Evolutionary conservation across 2,113 vertebrate genomes (phyloP), one percentile per base, ranked within the genome.

Genomic region (Parus major): DNA sequence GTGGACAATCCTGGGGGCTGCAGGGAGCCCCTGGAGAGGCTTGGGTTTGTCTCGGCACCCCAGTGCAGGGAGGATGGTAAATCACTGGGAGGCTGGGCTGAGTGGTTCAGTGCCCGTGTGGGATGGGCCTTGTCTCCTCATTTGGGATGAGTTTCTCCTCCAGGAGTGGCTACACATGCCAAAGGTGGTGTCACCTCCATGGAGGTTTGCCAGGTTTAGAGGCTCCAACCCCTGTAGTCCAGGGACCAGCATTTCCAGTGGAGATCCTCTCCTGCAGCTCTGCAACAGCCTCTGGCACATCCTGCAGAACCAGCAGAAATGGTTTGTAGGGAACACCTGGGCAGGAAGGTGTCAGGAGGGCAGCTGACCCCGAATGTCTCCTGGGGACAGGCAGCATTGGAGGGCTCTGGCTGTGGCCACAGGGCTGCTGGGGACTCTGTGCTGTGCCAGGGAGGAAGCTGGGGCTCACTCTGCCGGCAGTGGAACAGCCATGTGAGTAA

Each of bases 381-480:
- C 1, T 10, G 53, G 44, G 44, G 35, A 33, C 49, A 55, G 29
- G 12, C 0, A 0, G 53, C 49, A 59, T 63, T 41, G 22, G 17
- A 0, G 0, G 39, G 21, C 63, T 36, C 22, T 36, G 4, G 2
- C 3, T 3, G 18, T 56, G 57, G 31, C 49, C 6, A 0, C 21
- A 7, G 82, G 47, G 33, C 21, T 68, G 28, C 53, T 4, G 15
- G 31, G 33, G 27, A n/a, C 31, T 25, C 36, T 0, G 0, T 28
- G 17, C 46, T 0, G 0, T 3, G 31, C 22, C 2, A 2, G 23
- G 14, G 52, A 72, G 61, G n/a, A 42, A 21, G 19, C 59, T 63
- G 13, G 35, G 69, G 53, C 49, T 44, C 10, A 4, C 35, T 5
- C 8, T 35, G 21, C 27, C 1, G 0, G 25, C 0, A 0, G 20